Percentiles rank a stretch among this genome's conserved stretches.
These are phyloP conservation scores for Chrysolina americana DNA, from an alignment of 2,888 invertebrate species.

Conservation along the genomic window DNA sequence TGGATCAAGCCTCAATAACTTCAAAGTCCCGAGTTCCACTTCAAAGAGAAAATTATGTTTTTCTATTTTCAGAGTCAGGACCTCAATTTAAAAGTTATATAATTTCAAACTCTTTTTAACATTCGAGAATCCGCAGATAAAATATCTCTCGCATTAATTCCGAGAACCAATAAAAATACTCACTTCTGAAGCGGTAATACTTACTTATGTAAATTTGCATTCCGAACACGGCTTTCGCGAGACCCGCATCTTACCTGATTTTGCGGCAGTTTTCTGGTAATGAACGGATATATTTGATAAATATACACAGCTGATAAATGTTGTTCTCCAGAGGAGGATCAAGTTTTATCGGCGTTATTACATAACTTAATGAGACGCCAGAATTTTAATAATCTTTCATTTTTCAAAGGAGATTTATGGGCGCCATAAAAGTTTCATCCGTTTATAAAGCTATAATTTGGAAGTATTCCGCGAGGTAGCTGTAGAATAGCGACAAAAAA, in stretches of 20 bases:
- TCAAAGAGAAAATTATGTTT: background rate
- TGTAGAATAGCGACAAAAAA: conserved; percentile 8
- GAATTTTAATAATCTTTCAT: background rate
- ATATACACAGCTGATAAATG: conserved; percentile 6
- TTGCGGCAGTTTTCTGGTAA: background rate
- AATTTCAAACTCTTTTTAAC: background rate
- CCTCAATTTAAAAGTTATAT: background rate
- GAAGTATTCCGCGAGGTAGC: background rate
- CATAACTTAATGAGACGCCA: background rate
- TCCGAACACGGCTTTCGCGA: background rate
- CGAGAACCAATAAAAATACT: conserved; percentile 2
- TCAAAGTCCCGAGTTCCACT: background rate
- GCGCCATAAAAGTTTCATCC: background rate
- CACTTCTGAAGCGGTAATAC: background rate
- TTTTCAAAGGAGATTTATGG: background rate
- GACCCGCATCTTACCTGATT: background rate
- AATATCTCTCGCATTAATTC: background rate
- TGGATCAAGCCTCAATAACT: too few species aligned
- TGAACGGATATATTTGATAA: conserved; percentile 7
- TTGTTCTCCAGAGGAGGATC: background rate
- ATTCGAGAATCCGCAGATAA: background rate
- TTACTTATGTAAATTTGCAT: background rate
- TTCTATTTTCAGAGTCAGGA: background rate
- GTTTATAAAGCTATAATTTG: background rate
- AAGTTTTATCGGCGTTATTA: background rate